phyloP scores from a whole-genome alignment of 2,113 vertebrate genomes.

The Oreochromis tanganicae region DNA sequence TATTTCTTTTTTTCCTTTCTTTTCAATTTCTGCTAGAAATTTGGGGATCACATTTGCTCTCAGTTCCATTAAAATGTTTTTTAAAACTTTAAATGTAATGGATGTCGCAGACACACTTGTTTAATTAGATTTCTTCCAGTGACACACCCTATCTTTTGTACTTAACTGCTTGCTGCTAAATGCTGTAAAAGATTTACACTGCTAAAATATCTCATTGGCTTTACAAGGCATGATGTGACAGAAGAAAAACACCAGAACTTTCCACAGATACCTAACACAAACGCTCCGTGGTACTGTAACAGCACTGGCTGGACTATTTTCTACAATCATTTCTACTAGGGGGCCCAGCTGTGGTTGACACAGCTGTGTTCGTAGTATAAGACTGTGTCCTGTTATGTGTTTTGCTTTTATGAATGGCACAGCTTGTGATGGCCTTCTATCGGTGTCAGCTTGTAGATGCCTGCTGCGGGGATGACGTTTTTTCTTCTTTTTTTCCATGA shows the following conservation, averaged over 20 bases:
- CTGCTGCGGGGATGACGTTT: slow-evolving; percentile 11
- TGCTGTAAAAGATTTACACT: background rate
- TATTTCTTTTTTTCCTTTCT: background rate
- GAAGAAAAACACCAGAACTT: background rate
- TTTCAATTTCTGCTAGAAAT: slow-evolving; percentile 27
- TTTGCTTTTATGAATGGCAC: slow-evolving; percentile 38
- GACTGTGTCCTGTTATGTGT: slow-evolving; percentile 51
- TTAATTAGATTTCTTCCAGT: background rate
- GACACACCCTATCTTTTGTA: background rate
- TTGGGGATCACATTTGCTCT: background rate
- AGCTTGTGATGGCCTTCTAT: slow-evolving; percentile 31
- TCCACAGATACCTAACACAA: background rate
- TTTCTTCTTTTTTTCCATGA: slow-evolving; percentile 35
- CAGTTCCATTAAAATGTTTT: background rate
- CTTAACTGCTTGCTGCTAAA: background rate
- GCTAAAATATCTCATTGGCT: background rate
- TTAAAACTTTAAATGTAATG: background rate
- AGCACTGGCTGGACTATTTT: background rate
- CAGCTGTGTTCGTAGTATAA: slow-evolving; percentile 44
- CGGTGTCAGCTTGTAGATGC: slow-evolving; percentile 42
- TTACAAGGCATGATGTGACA: background rate
- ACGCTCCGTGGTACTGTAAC: background rate
- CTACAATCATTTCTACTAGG: background rate
- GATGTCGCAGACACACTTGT: background rate
- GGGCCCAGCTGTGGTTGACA: slow-evolving; percentile 35